Evolutionary conservation across 2,113 vertebrate genomes (phyloP).

Genomic region (Camelus dromedarius): DNA sequence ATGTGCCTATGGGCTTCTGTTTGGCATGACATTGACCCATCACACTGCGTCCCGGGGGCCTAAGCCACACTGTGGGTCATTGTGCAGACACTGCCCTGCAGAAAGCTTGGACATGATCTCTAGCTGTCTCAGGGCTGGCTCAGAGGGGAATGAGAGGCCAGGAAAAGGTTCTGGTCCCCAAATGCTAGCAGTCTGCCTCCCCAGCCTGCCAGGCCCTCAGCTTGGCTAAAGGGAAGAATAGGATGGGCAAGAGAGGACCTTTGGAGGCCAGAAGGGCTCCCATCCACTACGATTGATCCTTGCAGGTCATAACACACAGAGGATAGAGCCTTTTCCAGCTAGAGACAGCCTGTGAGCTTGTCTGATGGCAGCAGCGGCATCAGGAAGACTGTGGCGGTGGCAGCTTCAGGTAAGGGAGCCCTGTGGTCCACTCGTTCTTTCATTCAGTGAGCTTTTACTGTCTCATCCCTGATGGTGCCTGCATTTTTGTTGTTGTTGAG

Average conservation of each 20-base stretch:
- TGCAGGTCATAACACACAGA: not conserved
- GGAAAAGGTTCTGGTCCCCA: not conserved
- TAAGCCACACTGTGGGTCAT: not conserved
- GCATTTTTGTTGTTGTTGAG: no score
- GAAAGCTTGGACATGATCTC: not conserved
- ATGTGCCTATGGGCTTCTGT: fast-evolving
- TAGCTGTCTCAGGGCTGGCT: not conserved
- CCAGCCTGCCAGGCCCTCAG: not conserved
- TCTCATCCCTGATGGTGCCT: not conserved
- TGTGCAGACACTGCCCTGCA: not conserved
- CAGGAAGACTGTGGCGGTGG: not conserved
- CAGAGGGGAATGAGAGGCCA: not conserved
- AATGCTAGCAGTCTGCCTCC: not conserved
- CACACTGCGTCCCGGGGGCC: not conserved
- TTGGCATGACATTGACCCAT: not conserved
- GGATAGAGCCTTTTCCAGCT: not conserved
- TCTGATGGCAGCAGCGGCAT: no score
- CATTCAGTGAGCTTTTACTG: not conserved
- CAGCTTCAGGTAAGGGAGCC: not conserved
- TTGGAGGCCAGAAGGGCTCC: not conserved
- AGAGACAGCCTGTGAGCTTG: not conserved
- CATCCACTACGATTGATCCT: fast-evolving
- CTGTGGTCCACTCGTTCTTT: not conserved
- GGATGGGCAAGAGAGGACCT: not conserved
- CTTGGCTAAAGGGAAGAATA: not conserved